A percentile compares a stretch with the other conserved stretches of the same genome.
These are phyloP conservation scores for Drosophila pachea DNA, from an alignment of 1,140 invertebrate genomes.

Conservation along the genomic window DNA sequence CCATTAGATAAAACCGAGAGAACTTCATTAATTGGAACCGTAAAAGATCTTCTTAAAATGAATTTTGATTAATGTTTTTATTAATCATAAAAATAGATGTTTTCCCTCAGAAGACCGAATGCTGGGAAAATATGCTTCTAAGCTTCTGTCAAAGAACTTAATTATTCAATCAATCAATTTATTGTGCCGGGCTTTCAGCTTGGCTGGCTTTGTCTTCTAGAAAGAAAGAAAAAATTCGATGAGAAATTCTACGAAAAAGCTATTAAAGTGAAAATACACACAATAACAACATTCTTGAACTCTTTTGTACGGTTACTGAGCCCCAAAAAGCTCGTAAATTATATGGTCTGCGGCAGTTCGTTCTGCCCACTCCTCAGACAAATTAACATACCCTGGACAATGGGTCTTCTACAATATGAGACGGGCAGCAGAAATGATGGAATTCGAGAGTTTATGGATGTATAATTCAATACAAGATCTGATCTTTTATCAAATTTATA, in stretches of 20 bases:
- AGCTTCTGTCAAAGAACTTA: background rate
- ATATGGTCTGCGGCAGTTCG: background rate
- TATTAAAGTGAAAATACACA: background rate
- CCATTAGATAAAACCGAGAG: too few species aligned
- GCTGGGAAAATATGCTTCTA: too few species aligned
- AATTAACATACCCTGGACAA: background rate
- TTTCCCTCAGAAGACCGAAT: too few species aligned
- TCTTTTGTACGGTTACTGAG: conserved; percentile 11
- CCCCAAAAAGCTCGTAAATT: conserved; percentile 1
- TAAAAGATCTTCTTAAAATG: too few species aligned
- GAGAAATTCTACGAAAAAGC: background rate
- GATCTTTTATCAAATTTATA: too few species aligned
- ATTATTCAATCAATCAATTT: background rate
- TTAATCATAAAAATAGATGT: too few species aligned
- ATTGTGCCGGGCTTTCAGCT: background rate
- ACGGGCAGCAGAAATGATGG: too few species aligned
- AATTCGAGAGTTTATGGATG: too few species aligned
- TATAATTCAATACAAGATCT: too few species aligned
- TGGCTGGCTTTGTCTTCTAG: background rate
- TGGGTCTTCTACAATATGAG: too few species aligned
- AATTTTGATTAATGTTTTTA: too few species aligned
- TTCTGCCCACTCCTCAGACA: background rate
- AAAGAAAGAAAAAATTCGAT: background rate
- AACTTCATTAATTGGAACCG: too few species aligned
- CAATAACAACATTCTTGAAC: conserved; percentile 9